phyloP scores from a whole-genome alignment of 92 coral and sea anemone species.

The Blastomussa wellsi region DNA sequence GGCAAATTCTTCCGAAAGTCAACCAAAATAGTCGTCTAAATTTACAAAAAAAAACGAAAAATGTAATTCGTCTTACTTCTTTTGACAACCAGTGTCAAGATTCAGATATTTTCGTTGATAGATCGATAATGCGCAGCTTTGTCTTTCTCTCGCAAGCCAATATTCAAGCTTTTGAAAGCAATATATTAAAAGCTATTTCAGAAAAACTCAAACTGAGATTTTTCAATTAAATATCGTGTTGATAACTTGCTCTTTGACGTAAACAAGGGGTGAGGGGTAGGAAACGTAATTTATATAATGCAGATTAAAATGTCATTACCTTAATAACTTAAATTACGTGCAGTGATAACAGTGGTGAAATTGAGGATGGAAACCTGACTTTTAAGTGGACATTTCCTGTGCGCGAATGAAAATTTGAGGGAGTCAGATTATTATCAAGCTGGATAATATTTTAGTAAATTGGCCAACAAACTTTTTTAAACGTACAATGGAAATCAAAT shows the following conservation, averaged over 20 bases:
- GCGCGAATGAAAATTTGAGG: conserved; percentile 3
- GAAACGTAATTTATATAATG: conserved; percentile 2
- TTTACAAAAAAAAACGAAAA: not conserved
- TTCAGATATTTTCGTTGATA: not conserved
- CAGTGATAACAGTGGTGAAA: not conserved
- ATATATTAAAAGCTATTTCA: not conserved
- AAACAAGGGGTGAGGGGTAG: conserved; percentile 3
- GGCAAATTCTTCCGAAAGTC: not conserved
- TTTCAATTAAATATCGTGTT: not conserved
- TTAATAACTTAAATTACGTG: conserved; percentile 2
- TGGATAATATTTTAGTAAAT: not conserved
- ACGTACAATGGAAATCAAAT: not conserved
- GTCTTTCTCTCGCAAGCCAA: not conserved
- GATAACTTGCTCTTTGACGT: conserved; percentile 1
- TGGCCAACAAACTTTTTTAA: not conserved
- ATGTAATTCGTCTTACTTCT: not conserved
- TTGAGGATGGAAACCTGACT: not conserved
- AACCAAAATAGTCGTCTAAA: not conserved
- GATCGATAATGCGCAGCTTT: not conserved
- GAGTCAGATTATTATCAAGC: not conserved
- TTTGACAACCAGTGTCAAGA: not conserved
- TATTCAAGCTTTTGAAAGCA: not conserved
- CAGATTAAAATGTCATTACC: conserved; percentile 5
- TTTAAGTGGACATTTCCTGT: conserved; percentile 3
- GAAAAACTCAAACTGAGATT: conserved; percentile 19